Base-by-base conservation (phyloP, 2,888 invertebrate species). In the Drosophila macrothrix region DNA sequence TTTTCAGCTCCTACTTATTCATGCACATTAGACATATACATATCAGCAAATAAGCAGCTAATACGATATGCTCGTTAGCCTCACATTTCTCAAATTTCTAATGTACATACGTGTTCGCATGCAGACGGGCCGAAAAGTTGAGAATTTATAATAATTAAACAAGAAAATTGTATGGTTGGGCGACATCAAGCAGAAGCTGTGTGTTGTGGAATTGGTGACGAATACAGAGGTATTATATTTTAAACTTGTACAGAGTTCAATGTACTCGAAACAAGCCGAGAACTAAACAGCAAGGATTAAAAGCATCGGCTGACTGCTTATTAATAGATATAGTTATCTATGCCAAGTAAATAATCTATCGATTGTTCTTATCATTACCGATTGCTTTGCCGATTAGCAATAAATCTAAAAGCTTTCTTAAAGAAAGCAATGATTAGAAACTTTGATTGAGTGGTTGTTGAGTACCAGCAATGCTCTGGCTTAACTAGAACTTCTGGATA, bases 11-110 rank as follows among this genome's bases (percentile, higher is more conserved):
- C 65, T 66, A 65, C 64, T 78, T 65, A 72, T 72, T 61, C 72
- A 88, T 83, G 88, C 83, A 83, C 85, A 84, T 87, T 82, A 79
- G 82, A 79, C 67, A 70, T 67, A 63, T 28, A 67, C 73, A 81
- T 77, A 69, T 79, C 82, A 67, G 73, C 82, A 79, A 79, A 81
- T 79, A 77, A 77, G 69, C 82, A 77, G 50, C 78, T 79, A 81
- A 81, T 81, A 73, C 60, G 62, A 67, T 76, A 53, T 64, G 41
- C 54, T 65, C 37, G 25, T 39, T 7, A 19, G 37, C 19, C 50
- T 52, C 49, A 22, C 37, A 35, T 35, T 35, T 35, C 35, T 35
- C 35, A 59, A 53, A 65, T 43, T 50, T 37, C 46, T 10, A 53
- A 39, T 66, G 33, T 67, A 37, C 55, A 52, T 59, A 55, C 25